Evolutionary conservation across 2,797 vertebrate genomes (phyloP).

Genomic region (Triplophysa yarkandensis): DNA sequence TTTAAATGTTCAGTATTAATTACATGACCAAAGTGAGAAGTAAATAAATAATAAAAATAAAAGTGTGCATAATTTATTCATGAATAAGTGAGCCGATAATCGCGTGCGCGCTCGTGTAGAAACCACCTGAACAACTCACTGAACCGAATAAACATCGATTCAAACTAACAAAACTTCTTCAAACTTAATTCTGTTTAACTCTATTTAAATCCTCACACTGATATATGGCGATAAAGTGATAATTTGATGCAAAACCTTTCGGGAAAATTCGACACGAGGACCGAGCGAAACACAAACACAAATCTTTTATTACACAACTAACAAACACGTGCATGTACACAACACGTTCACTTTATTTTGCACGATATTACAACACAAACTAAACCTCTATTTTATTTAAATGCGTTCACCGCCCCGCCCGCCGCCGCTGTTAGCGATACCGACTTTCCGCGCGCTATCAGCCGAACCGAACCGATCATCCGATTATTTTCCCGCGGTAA

Average conservation of each 20-base stretch:
- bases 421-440: constrained; percentile 24
- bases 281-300: constrained; percentile 13
- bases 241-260: background rate
- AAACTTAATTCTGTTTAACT: background rate
- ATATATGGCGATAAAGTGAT: background rate
- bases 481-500: background rate
- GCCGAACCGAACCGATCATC: constrained; percentile 24
- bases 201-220: background rate
- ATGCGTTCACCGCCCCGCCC: constrained; percentile 14
- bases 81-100: background rate
- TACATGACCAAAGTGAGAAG: too few species aligned
- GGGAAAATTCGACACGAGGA: constrained; percentile 26
- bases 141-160: background rate
- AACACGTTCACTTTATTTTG: constrained; percentile 17
- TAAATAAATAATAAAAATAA: background rate
- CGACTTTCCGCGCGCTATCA: constrained; percentile 33
- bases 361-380: background rate
- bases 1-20: too few species aligned
- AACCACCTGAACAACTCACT: background rate
- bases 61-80: too few species aligned
- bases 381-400: constrained; percentile 24
- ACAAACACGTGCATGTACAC: background rate
- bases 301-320: too few species aligned
- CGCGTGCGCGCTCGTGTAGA: background rate
- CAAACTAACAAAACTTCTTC: background rate